These are phyloP conservation scores for Ptychobarbus kaznakovi DNA, from an alignment of 2,797 vertebrate species.

Conservation along the genomic window DNA sequence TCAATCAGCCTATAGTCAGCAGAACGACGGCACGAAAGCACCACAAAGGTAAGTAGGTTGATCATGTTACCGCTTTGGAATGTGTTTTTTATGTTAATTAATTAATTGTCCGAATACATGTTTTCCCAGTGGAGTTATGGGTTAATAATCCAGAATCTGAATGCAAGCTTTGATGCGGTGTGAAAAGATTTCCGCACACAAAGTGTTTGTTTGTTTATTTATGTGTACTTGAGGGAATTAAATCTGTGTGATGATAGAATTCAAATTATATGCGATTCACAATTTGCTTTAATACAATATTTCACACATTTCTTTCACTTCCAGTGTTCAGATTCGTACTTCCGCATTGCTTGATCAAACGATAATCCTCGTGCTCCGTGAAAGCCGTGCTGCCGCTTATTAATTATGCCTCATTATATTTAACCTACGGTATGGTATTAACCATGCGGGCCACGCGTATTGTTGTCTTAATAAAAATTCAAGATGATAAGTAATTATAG, in stretches of 20 bases:
- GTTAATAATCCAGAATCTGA: background rate
- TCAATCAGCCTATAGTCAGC: background rate
- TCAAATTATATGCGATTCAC: background rate
- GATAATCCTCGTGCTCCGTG: conserved; percentile 34
- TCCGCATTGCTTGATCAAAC: conserved; percentile 39
- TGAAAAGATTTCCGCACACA: background rate
- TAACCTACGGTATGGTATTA: background rate
- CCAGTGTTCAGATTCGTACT: conserved; percentile 25
- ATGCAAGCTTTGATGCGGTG: background rate
- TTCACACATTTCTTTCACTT: conserved; percentile 27
- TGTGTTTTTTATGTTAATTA: background rate
- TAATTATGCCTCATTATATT: background rate
- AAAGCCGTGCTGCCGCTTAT: background rate
- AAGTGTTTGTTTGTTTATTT: background rate
- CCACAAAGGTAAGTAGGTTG: background rate
- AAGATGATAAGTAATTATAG: background rate
- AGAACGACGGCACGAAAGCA: background rate
- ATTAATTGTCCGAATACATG: background rate
- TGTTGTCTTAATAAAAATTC: background rate
- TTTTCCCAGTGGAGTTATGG: background rate
- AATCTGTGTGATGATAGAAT: background rate
- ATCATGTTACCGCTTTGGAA: background rate
- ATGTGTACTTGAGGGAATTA: background rate
- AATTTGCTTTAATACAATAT: background rate
- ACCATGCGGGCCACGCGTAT: background rate